Percentiles rank a stretch among this genome's conserved stretches.
Evolutionary conservation across 2,888 invertebrate genomes (phyloP).

Genomic region (Opisthograptis luteolata): DNA sequence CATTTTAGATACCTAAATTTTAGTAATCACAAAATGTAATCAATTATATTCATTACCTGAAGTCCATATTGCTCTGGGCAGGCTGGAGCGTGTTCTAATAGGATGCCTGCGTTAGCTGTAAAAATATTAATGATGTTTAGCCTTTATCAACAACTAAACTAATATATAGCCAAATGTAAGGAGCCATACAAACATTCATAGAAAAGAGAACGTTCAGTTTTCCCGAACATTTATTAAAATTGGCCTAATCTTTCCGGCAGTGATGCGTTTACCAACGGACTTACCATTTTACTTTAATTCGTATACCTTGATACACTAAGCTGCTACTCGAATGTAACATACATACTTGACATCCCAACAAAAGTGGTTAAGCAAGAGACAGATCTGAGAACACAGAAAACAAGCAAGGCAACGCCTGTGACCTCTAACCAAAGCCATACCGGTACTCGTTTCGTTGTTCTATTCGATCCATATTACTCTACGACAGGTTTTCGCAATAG

Average conservation of each 20-base stretch:
- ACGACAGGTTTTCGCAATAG: background rate
- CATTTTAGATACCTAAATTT: no score
- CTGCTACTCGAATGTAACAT: no score
- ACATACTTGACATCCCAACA: background rate
- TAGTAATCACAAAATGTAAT: no score
- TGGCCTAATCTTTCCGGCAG: no score
- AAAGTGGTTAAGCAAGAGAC: background rate
- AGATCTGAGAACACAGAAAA: background rate
- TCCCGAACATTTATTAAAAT: no score
- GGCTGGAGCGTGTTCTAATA: constrained; percentile 87
- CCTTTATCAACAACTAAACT: background rate
- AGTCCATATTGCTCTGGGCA: constrained; percentile 93
- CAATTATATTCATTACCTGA: constrained; percentile 66
- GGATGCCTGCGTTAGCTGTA: constrained; percentile 85
- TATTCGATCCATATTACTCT: background rate
- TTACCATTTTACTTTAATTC: no score
- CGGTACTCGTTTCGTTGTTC: background rate
- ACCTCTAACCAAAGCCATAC: constrained; percentile 1
- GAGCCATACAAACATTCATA: no score
- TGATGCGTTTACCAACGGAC: no score
- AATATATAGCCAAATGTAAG: no score
- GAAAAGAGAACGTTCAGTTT: no score
- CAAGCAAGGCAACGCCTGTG: constrained; percentile 5
- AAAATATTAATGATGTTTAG: constrained; percentile 42
- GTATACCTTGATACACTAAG: background rate